Evolutionary conservation across 2,113 vertebrate genomes (phyloP).

Genomic region (Pampusana beccarii): DNA sequence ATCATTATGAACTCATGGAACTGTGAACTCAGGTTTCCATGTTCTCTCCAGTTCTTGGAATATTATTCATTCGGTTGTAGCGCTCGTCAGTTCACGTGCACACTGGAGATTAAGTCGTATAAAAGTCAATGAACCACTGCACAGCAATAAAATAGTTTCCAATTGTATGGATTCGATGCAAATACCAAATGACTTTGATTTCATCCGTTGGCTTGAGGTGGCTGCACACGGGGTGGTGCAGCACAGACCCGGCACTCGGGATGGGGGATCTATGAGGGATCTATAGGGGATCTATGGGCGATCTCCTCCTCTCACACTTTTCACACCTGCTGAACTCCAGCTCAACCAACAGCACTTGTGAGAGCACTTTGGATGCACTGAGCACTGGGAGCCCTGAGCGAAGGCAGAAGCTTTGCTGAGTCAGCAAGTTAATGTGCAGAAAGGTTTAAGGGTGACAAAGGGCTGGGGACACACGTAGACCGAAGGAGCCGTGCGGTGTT

Average conservation of each 20-base stretch:
- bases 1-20: background rate
- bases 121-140: background rate
- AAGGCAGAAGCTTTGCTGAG: background rate
- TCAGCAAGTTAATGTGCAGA: accelerated
- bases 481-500: background rate
- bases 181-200: background rate
- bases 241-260: background rate
- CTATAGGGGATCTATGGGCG: too few species aligned
- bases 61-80: background rate
- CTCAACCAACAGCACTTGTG: background rate
- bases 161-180: background rate
- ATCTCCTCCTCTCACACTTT: background rate
- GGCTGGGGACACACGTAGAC: accelerated
- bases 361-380: background rate
- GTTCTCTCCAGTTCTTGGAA: background rate
- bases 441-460: background rate
- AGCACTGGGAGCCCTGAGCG: background rate
- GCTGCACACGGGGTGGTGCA: background rate
- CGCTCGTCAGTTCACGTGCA: background rate
- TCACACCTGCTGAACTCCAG: background rate
- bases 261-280: too few species aligned
- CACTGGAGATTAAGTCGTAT: background rate
- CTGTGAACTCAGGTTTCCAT: background rate
- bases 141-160: background rate
- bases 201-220: background rate